Conservation (phyloP, 2,797 vertebrate species). For the Coluber constrictor region DNA sequence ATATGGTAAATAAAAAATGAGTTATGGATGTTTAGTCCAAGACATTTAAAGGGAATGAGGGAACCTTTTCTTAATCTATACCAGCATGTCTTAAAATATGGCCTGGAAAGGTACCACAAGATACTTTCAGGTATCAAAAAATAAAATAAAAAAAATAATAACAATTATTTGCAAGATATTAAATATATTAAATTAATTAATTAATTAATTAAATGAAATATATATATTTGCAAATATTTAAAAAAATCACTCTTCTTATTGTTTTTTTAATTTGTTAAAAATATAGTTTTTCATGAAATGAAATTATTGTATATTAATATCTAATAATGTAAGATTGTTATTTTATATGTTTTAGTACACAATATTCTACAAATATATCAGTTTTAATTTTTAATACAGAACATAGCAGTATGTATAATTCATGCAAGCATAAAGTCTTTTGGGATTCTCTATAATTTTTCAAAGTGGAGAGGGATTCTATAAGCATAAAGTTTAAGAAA, state of each 20-base stretch:
- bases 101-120: background rate
- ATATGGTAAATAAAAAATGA: background rate
- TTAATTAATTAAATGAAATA: too few species aligned
- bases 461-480: background rate
- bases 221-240: background rate
- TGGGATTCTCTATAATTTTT: background rate
- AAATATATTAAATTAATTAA: background rate
- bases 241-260: background rate
- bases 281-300: background rate
- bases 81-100: background rate
- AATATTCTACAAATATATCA: background rate
- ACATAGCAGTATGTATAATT: background rate
- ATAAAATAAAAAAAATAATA: background rate
- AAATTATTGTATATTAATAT: background rate
- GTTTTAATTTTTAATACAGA: background rate
- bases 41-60: background rate
- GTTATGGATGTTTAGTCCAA: background rate
- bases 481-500: background rate
- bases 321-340: background rate
- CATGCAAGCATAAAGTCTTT: background rate
- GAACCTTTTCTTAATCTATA: background rate
- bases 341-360: background rate
- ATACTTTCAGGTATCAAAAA: background rate
- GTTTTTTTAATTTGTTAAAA: background rate
- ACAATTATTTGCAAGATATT: background rate